Conservation (phyloP, 2,797 vertebrate species). For the Neomorphus geoffroyi region DNA sequence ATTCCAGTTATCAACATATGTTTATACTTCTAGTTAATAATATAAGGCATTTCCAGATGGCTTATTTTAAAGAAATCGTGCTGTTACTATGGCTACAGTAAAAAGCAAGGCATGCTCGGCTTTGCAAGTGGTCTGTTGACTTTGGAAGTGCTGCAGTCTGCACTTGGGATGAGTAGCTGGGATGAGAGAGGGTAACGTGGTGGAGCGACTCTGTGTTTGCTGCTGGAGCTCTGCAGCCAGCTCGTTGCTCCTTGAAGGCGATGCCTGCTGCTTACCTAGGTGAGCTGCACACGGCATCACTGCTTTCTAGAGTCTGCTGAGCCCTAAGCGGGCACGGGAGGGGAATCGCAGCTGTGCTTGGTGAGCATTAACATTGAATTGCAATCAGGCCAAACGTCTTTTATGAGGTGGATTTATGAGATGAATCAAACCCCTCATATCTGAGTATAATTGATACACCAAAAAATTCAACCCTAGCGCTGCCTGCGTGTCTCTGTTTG, state of each 20-base stretch:
- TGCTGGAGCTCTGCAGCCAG: not conserved
- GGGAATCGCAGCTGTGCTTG: not conserved
- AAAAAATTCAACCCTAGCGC: not conserved
- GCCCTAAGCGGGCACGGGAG: not conserved
- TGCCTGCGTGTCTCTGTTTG: not conserved
- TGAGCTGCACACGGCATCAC: not conserved
- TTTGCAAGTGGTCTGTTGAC: not conserved
- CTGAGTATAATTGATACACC: not conserved
- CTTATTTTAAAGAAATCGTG: not conserved
- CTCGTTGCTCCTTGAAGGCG: not conserved
- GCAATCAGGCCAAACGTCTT: not conserved
- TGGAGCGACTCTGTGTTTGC: not conserved
- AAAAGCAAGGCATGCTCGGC: not conserved
- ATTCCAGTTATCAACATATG: not conserved
- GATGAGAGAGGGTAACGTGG: not conserved
- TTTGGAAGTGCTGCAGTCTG: not conserved
- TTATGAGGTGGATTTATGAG: not conserved
- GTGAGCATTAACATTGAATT: not conserved
- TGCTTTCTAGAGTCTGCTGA: fast-evolving
- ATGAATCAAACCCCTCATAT: not conserved
- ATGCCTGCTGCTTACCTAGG: not conserved
- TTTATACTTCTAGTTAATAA: not conserved
- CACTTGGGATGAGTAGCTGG: not conserved
- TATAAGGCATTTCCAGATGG: not conserved
- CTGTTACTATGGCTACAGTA: not conserved